These are phyloP conservation scores for Hippocampus barbouri DNA, from an alignment of 2,113 vertebrate genomes.

Conservation along the genomic window DNA sequence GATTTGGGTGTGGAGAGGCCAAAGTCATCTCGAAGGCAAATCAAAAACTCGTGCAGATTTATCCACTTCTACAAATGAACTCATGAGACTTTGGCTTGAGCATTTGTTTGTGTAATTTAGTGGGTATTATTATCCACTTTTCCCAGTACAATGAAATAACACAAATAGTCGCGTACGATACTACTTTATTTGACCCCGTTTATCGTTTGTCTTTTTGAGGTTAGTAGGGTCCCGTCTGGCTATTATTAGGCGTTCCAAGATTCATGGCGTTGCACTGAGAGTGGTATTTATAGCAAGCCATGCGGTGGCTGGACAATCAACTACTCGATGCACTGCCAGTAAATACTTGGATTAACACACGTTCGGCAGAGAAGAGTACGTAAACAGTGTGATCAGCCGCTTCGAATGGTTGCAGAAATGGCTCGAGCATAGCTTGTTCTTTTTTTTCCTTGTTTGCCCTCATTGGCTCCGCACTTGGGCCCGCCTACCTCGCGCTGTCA, in stretches of 20 bases:
- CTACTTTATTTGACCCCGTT: background rate
- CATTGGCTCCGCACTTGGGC: constrained; percentile 24
- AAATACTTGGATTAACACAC: background rate
- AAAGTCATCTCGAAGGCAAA: constrained; percentile 26
- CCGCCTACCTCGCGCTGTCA: background rate
- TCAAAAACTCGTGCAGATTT: constrained; percentile 25
- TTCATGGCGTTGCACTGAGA: background rate
- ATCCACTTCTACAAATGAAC: constrained; percentile 20
- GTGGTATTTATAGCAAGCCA: background rate
- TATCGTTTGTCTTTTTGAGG: background rate
- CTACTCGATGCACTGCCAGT: background rate
- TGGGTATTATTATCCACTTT: background rate
- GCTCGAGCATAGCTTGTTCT: background rate
- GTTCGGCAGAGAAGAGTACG: background rate
- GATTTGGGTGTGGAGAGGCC: constrained; percentile 17
- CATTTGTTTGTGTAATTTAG: no score
- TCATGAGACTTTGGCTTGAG: no score
- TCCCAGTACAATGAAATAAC: background rate
- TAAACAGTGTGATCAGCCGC: background rate
- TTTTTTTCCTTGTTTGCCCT: constrained; percentile 9
- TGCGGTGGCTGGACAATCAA: background rate
- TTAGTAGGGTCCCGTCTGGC: constrained; percentile 1
- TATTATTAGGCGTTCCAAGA: background rate
- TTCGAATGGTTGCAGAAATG: constrained; percentile 3
- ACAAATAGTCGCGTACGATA: no score